Conservation (phyloP, 2,888 invertebrate species). For the Rambutsinella grinnellia region DNA sequence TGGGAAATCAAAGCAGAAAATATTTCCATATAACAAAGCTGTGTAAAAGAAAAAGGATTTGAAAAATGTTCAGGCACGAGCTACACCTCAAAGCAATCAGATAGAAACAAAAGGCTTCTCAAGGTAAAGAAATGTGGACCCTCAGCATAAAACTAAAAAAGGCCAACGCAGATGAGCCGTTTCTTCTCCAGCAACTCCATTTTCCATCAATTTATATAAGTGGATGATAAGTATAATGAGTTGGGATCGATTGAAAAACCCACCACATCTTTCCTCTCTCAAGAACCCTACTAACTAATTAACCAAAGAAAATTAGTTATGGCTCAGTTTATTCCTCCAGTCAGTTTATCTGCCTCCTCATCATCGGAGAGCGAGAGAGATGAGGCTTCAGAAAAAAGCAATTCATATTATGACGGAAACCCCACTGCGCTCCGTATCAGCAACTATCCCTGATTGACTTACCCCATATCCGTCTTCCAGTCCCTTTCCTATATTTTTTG, state of each 20-base stretch:
- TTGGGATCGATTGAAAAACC: slow-evolving; percentile 44
- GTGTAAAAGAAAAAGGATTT: too few species aligned
- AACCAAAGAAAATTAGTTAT: slow-evolving; percentile 60
- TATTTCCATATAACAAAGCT: too few species aligned
- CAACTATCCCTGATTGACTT: slow-evolving; percentile 27
- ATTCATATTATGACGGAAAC: too few species aligned
- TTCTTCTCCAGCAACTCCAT: too few species aligned
- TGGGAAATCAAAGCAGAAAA: too few species aligned
- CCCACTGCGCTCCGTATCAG: slow-evolving; percentile 22
- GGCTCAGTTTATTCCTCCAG: slow-evolving; percentile 42
- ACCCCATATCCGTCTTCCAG: neutral
- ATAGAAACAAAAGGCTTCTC: slow-evolving; percentile 16
- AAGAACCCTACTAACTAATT: slow-evolving; percentile 52
- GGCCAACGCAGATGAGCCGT: too few species aligned
- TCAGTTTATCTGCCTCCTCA: slow-evolving; percentile 29
- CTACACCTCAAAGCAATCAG: neutral
- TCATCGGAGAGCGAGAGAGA: slow-evolving; percentile 3
- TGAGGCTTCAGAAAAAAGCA: too few species aligned
- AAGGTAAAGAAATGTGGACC: neutral
- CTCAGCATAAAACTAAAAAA: too few species aligned
- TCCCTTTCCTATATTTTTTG: slow-evolving; percentile 9
- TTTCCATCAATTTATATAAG: too few species aligned
- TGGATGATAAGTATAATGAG: slow-evolving; percentile 28
- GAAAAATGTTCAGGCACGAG: slow-evolving; percentile 44
- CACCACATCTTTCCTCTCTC: slow-evolving; percentile 28